phyloP scores from a whole-genome alignment of 2,113 vertebrate species.

The Oriolus oriolus region DNA sequence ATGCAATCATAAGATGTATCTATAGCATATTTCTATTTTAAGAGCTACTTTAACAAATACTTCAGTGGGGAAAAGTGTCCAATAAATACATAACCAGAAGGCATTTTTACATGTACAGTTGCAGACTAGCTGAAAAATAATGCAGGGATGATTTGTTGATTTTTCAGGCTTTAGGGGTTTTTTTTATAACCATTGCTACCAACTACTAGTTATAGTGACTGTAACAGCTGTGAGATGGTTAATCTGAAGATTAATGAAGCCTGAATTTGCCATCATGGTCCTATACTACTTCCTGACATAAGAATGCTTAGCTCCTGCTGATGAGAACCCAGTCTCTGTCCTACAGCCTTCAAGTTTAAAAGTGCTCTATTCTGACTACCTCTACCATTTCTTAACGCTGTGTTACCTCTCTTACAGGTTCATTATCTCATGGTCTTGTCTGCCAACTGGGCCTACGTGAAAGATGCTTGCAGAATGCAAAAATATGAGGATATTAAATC shows the following conservation, averaged over 20 bases:
- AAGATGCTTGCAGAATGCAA: conserved; percentile 97
- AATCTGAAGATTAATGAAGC: background rate
- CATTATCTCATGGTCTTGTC: conserved; percentile 99
- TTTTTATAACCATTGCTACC: background rate
- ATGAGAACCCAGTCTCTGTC: background rate
- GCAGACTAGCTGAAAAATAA: background rate
- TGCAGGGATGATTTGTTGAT: background rate
- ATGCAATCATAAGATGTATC: background rate
- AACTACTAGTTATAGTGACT: background rate
- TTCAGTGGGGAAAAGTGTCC: background rate
- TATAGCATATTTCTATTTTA: background rate
- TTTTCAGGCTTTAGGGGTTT: background rate
- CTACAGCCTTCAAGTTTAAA: background rate
- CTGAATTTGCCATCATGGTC: background rate
- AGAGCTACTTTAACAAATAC: background rate
- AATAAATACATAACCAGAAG: background rate
- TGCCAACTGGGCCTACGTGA: conserved; percentile 99
- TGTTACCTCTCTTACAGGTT: conserved; percentile 76
- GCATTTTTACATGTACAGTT: background rate
- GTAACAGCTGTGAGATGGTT: background rate
- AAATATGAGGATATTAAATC: conserved; percentile 99
- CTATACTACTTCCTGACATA: background rate
- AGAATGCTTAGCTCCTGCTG: background rate
- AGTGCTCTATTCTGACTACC: rapidly evolving
- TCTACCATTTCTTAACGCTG: background rate